phyloP scores from a whole-genome alignment of 2,113 vertebrate species.

The Polyodon spathula region DNA sequence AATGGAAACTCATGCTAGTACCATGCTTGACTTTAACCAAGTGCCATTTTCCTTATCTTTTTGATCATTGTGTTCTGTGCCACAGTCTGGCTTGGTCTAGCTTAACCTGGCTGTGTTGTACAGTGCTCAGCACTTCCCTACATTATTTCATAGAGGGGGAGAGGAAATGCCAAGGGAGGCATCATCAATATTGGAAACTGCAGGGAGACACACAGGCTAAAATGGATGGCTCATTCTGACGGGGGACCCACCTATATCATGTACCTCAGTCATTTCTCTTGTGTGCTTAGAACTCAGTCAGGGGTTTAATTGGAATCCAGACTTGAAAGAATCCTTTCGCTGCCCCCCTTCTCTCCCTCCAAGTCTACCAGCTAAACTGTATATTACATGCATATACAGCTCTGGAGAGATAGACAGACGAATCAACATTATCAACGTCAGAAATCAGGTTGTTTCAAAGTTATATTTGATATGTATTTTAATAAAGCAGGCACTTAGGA shows the following conservation, averaged over 20 bases:
- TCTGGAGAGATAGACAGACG: background rate
- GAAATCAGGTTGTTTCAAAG: too few species aligned
- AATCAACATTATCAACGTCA: too few species aligned
- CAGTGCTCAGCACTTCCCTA: too few species aligned
- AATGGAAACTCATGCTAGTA: too few species aligned
- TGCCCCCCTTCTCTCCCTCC: conserved; percentile 47
- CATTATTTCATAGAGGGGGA: conserved; percentile 23
- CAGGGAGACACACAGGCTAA: conserved; percentile 78
- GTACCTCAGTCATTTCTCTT: conserved; percentile 92
- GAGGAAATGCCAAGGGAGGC: conserved; percentile 62
- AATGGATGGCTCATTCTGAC: conserved; percentile 73
- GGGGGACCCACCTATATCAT: conserved; percentile 83
- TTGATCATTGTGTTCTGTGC: too few species aligned
- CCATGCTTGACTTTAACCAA: too few species aligned
- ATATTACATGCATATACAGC: too few species aligned
- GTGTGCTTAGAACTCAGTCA: conserved; percentile 96
- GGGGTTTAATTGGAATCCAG: conserved; percentile 99
- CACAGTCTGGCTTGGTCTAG: too few species aligned
- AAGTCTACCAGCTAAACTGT: background rate
- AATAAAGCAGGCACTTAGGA: too few species aligned
- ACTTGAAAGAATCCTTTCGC: conserved; percentile 95
- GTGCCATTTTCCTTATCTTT: too few species aligned
- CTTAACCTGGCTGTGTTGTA: too few species aligned
- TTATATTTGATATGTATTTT: too few species aligned
- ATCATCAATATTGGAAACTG: conserved; percentile 77